A percentile compares a stretch with the other conserved stretches of the same genome.
phyloP scores from a whole-genome alignment of 2,888 invertebrate species.

The Cerceris rybyensis region DNA sequence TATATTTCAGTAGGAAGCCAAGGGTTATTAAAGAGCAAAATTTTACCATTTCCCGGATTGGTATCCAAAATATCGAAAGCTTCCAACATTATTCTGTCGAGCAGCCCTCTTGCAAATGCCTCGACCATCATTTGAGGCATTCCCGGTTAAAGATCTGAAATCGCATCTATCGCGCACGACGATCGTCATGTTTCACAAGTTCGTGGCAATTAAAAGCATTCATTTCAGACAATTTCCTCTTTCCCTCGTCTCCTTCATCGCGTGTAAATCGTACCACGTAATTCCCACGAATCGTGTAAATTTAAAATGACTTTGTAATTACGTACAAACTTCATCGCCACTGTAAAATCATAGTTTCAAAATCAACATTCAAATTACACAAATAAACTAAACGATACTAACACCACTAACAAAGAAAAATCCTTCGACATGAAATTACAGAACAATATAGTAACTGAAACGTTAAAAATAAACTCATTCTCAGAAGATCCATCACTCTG shows the following conservation, averaged over 20 bases:
- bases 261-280: neutral
- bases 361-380: neutral
- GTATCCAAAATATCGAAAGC: slow-evolving; percentile 61
- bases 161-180: slow-evolving; percentile 17
- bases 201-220: slow-evolving; percentile 15
- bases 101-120: slow-evolving; percentile 65
- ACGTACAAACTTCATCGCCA: neutral
- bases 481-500: too few relatives aligned
- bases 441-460: too few relatives aligned
- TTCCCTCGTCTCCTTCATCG: neutral
- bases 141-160: slow-evolving; percentile 44
- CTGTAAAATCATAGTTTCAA: slow-evolving; percentile 9
- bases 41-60: slow-evolving; percentile 41
- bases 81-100: slow-evolving; percentile 68
- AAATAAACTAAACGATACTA: neutral
- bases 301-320: slow-evolving; percentile 2
- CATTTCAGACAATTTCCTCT: slow-evolving; percentile 11
- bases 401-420: neutral
- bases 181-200: slow-evolving; percentile 51
- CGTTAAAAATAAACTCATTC: too few relatives aligned
- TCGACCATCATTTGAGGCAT: slow-evolving; percentile 65
- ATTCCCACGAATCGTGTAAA: neutral
- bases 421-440: neutral
- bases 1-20: neutral
- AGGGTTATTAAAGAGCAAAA: neutral